phyloP scores from a whole-genome alignment of 2,113 vertebrate genomes.

The Platysteira castanea region DNA sequence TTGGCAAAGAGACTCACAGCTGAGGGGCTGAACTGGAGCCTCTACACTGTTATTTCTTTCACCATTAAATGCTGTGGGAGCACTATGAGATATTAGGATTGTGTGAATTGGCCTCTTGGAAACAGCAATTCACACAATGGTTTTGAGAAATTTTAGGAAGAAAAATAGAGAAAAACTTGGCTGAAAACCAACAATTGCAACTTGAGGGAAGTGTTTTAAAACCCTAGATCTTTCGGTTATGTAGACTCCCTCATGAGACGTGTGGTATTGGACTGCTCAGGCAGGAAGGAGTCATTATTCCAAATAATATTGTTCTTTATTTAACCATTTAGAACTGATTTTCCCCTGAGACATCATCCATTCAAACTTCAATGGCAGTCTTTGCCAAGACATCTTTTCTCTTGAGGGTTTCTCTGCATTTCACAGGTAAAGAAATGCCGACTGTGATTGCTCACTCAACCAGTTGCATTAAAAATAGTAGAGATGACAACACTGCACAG shows the following conservation, averaged over 20 bases:
- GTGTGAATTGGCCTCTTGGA: neutral
- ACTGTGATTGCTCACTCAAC: neutral
- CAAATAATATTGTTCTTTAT: neutral
- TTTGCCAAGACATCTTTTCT: neutral
- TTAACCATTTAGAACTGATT: neutral
- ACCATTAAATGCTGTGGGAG: neutral
- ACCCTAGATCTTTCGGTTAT: neutral
- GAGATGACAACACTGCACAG: neutral
- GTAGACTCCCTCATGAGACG: neutral
- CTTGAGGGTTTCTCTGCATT: neutral
- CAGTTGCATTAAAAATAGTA: constrained; percentile 4
- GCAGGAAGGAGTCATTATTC: constrained; percentile 15
- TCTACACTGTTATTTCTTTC: neutral
- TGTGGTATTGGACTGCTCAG: neutral
- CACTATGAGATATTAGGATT: neutral
- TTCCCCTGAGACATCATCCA: neutral
- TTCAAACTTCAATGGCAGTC: neutral
- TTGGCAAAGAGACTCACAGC: neutral
- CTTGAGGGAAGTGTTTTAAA: neutral
- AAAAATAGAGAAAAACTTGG: constrained; percentile 23
- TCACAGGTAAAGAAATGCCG: neutral
- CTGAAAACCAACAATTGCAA: constrained; percentile 8
- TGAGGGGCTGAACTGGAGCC: neutral
- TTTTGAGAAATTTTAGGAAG: neutral
- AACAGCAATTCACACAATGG: neutral